Base-by-base conservation (phyloP, 2,888 invertebrate species). In the Steromphala cineraria region DNA sequence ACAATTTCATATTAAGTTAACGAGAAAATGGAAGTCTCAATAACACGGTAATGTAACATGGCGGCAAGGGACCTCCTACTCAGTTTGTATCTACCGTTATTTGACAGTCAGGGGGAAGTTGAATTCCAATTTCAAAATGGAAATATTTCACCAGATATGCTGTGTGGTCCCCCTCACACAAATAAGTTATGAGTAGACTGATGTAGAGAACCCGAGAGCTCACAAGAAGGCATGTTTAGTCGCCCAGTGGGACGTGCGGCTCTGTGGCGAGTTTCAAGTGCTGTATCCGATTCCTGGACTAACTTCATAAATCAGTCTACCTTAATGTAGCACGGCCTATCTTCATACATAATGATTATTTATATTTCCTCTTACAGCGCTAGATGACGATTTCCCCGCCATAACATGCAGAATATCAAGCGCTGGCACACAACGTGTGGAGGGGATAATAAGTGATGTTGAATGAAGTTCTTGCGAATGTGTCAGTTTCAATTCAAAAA, bases 331-430 rank as follows among this genome's bases (percentile, higher is more conserved):
- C 19, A 46, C 40, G 31, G 46, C 52, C 31, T 53, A 75, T 75
- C 75, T 52, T 40, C 46, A 53, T 52, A 24, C 46, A 75, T 75
- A 75, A 75, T 75, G 75, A 75, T 75, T 75, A 75, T 75, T 75
- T 75, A 75, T 75, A 75, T 75, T 40, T 75, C 75, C 75, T 17
- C 15, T 46, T 15, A 53, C 75, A 52, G 75, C 17, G 75, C 24
- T 75, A 40, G 17, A 75, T 46, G 46, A 10, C 46, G 46, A 46
- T 46, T n/a, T 13, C 46, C 46, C 46, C 46, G 46, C 13, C 46
- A 13, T 46, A 46, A 46, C 13, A 46, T 46, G 46, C 46, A 46
- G 46, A 46, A 46, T 46, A 10, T 5, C 1, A 46, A 46, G 4
- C 36, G 36, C 8, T 13, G 10, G 46, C 10, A 13, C 1, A 1